Base-by-base conservation (phyloP, 2,113 vertebrate genomes). In the Globicephala melas region DNA sequence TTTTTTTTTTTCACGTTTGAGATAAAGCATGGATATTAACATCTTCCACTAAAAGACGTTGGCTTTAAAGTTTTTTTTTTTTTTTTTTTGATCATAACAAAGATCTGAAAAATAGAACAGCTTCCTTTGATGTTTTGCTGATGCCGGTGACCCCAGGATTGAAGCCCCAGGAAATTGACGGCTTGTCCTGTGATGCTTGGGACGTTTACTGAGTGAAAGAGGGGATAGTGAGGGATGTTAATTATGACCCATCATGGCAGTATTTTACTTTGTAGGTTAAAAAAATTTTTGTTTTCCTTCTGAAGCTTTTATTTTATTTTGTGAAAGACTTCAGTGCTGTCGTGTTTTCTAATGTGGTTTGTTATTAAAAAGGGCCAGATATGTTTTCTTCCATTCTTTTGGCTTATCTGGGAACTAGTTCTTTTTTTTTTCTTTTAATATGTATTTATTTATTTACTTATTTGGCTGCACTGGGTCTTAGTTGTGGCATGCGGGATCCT, bases 141-240 rank as follows among this genome's bases (percentile, higher is more conserved):
- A 7, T 18, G 68, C 23, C 0, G 15, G 21, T 55, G 25, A 28
- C 5, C 31, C n/a, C 44, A 12, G 55, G 63, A 25, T 5, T 14
- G 3, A 60, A 44, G 3, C 7, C 70, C 28, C 1, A 6, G 62
- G 55, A 26, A 38, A 17, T 2, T 28, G 50, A 36, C 0, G 0
- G 12, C 10, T 3, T 1, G 8, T n/a, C 8, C 33, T 9, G 15
- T 1, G 23, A n/a, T 2, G 38, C 33, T 17, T 3, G 53, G 26
- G 26, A 14, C 47, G n/a, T 62, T 53, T 10, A 25, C 79, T 6
- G 28, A 38, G 18, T 33, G 36, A 38, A 36, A 31, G 55, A 38
- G 44, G 55, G 18, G 67, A 26, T 25, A 81, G 28, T 1, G 13
- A 17, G 14, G 8, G 12, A 17, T 12, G 47, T 50, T 14, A 13